A percentile compares a stretch with the other conserved stretches of the same genome.
These are phyloP conservation scores for Neodontobutis hainanensis DNA, from an alignment of 2,113 vertebrate genomes.

Conservation along the genomic window DNA sequence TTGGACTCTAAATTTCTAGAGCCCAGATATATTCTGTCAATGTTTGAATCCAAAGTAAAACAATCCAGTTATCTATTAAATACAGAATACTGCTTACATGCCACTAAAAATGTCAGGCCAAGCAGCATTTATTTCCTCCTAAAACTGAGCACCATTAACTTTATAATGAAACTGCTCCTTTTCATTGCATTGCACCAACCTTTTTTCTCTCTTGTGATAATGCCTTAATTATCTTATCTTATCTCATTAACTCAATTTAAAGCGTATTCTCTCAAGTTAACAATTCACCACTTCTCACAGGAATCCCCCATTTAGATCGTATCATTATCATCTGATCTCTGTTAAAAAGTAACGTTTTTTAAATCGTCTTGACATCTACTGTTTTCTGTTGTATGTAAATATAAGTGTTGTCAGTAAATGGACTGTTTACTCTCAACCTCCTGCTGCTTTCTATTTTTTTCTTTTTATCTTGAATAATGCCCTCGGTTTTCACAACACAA, in stretches of 20 bases:
- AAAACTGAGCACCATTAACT: background rate
- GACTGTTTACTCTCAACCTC: background rate
- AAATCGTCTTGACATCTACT: background rate
- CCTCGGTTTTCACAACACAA: background rate
- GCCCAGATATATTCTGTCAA: too few relatives aligned
- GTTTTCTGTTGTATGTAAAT: constrained; percentile 1
- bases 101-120: too few relatives aligned
- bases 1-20: too few relatives aligned
- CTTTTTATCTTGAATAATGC: background rate
- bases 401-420: constrained; percentile 2
- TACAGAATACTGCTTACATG: too few relatives aligned
- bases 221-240: constrained; percentile 10
- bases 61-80: too few relatives aligned
- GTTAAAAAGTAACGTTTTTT: background rate
- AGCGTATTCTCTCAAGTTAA: constrained; percentile 1
- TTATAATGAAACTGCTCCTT: background rate
- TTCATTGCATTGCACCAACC: constrained; percentile 1
- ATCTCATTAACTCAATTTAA: constrained; percentile 4
- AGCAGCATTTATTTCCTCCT: too few relatives aligned
- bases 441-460: background rate
- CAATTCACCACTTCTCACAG: background rate
- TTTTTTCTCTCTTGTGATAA: background rate
- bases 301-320: background rate
- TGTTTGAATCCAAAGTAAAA: too few relatives aligned
- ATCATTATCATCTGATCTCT: background rate